Evolutionary conservation across 2,113 vertebrate genomes (phyloP), one percentile per base, ranked within the genome.

Genomic region (Saccopteryx leptura): DNA sequence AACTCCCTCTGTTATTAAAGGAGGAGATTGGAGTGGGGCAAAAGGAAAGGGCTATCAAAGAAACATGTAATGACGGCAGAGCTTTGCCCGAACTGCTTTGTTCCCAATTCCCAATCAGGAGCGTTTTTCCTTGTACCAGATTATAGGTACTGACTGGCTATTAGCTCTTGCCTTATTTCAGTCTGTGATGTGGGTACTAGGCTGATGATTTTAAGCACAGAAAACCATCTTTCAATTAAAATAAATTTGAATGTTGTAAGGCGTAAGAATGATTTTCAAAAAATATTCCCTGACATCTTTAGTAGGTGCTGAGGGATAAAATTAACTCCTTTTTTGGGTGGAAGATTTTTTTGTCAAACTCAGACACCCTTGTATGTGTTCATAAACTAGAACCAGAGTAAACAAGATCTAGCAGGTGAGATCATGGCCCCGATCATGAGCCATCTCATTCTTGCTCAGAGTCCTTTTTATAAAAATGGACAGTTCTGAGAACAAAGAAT

Each of bases 211-310:
- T 93, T 74, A 96, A 68, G 68, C 52, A 58, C 5, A 82, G 65
- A 95, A 93, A 92, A 78, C 1, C n/a, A 54, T 5, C 83, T 3
- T 66, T 78, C 31, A 75, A 90, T 82, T 96, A 48, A 96, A 93
- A 81, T 80, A 72, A n/a, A 76, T 92, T 46, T 90, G 5, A 95
- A 91, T 89, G 7, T 66, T 74, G 19, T 80, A 48, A 95, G 60
- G 83, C 71, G 56, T 6, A 56, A 60, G 71, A 61, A 88, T 61
- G 26, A 63, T 61, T 31, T 79, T 54, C 2, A 71, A 92, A 85
- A 75, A 76, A 33, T 58, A 66, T 61, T 82, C 52, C 8, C 18
- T 74, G 48, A n/a, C 74, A 39, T 54, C 87, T 88, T 39, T 71
- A 89, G 14, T 65, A 85, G 60, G 90, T 66, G 7, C 21, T 71